Conservation (phyloP, 2,113 vertebrate species). For the Phalacrocorax aristotelis region DNA sequence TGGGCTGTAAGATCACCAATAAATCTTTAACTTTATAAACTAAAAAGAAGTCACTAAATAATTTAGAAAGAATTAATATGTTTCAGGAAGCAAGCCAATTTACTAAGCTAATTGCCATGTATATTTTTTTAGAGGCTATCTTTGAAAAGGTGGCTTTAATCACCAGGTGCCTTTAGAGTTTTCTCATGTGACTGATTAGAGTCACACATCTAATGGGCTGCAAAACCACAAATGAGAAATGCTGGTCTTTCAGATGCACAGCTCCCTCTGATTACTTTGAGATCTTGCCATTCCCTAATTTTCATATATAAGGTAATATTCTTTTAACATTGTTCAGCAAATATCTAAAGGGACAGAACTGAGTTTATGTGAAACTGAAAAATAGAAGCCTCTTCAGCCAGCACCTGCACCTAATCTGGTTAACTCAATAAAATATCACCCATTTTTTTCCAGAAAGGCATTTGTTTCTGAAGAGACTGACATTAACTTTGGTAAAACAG, state of each 20-base stretch:
- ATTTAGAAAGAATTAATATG: constrained; percentile 23
- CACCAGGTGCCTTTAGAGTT: constrained; percentile 25
- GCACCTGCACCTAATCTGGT: background rate
- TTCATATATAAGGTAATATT: background rate
- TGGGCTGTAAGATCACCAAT: background rate
- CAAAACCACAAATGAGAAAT: background rate
- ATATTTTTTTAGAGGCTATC: constrained; percentile 13
- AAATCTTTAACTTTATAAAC: constrained; percentile 43
- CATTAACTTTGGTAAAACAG: background rate
- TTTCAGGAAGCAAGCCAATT: constrained; percentile 44
- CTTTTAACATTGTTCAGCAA: background rate
- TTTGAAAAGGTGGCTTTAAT: constrained; percentile 51
- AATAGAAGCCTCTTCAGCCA: background rate
- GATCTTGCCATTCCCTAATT: background rate
- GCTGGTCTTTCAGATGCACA: background rate
- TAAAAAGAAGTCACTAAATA: constrained; percentile 25
- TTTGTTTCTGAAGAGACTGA: background rate
- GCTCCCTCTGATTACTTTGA: background rate
- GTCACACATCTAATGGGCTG: constrained; percentile 21
- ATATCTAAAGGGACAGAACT: background rate
- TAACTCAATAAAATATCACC: background rate
- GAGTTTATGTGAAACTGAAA: background rate
- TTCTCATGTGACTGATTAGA: constrained; percentile 18
- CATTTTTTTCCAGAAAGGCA: background rate
- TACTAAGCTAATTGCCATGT: constrained; percentile 25